Conservation (phyloP, 2,113 vertebrate genomes). For the Oreamnos americanus region DNA sequence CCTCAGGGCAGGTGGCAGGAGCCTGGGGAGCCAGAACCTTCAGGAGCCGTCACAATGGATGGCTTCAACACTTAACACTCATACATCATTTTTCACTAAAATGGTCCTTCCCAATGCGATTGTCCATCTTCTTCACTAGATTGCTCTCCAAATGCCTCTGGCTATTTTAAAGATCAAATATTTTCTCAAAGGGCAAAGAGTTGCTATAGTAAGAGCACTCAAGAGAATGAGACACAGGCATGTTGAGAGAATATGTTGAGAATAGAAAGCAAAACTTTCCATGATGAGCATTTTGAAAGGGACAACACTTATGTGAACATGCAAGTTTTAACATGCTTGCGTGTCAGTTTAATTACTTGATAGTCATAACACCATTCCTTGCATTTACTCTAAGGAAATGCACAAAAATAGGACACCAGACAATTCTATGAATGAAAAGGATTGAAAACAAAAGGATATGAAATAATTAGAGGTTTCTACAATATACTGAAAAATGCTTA, state of each 20-base stretch:
- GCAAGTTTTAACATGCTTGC: not conserved
- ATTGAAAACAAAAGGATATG: not conserved
- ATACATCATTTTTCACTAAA: conserved; percentile 4
- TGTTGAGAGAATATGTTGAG: not conserved
- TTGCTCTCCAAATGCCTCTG: not conserved
- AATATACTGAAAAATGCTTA: not conserved
- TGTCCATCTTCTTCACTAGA: not conserved
- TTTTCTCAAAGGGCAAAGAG: conserved; percentile 26
- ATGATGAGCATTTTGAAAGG: not conserved
- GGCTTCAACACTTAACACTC: not conserved
- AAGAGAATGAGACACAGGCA: not conserved
- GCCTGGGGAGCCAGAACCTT: not conserved
- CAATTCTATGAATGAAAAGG: not conserved
- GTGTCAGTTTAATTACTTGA: not conserved
- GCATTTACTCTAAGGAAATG: not conserved
- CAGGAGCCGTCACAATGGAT: not conserved
- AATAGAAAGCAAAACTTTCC: not conserved
- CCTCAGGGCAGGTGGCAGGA: not conserved
- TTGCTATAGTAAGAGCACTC: not conserved
- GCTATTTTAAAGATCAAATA: conserved; percentile 21
- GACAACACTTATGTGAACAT: not conserved
- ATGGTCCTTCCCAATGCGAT: not conserved
- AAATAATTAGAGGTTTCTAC: not conserved
- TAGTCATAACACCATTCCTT: not conserved
- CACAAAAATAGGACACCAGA: not conserved